Base-by-base conservation (phyloP, 2,113 vertebrate genomes). In the Tyto alba region DNA sequence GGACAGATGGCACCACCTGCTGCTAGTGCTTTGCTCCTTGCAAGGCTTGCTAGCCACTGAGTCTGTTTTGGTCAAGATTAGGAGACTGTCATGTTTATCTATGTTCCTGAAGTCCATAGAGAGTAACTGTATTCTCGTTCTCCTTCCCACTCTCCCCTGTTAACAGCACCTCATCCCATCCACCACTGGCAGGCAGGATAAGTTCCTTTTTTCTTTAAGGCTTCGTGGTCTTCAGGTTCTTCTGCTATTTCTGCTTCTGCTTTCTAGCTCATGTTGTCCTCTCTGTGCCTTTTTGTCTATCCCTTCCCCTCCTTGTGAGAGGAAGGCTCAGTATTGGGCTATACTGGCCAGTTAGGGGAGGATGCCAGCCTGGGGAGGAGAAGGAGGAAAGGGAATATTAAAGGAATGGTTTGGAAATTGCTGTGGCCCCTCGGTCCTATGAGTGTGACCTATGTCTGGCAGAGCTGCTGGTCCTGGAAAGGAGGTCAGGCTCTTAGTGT, bases 1-100 rank as follows among this genome's bases (percentile, higher is more conserved):
- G 89, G 84, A 91, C 72, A 92, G 84, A 80, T 84, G 76, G 68
- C 84, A 92, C 50, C 45, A 56, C 64, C 80, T 96, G 89, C 90
- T 95, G 90, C 82, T 71, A 25, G 7, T 67, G 41, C 41, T 81
- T 81, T 85, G 60, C 82, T 96, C 27, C 74, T 85, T 71, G 69
- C 30, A 45, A 90, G 41, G 19, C n/a, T 83, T 79, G 43, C 38
- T 57, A 55, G 43, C n/a, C 60, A 50, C 53, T 0, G 0, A 56
- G 30, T n/a, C 68, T 74, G 69, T 75, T 93, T 80, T 52, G 52
- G 40, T 55, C 57, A 80, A 40, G 75, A 69, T 14, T 38, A 85
- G 74, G 22, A 60, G 32, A 56, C 21, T 30, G 13, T 21, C 29
- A 19, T 36, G 45, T 73, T 93, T 87, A 38, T 66, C 45, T 62